Evolutionary conservation across 2,888 invertebrate genomes (phyloP).

Genomic region (Mythimna lalbum): DNA sequence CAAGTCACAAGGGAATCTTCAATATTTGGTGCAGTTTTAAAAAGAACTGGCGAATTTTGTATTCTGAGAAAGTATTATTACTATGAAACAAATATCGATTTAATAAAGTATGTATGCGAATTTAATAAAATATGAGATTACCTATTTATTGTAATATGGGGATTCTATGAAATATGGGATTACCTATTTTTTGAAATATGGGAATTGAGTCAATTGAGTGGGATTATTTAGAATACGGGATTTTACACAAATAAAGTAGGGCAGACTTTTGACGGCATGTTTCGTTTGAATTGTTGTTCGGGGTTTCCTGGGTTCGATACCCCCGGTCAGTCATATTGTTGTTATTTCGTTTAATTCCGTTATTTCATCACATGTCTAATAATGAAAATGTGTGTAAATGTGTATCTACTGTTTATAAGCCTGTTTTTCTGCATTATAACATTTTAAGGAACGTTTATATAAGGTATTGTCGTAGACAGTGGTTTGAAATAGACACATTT

Average conservation of each 20-base stretch:
- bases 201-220: not conserved
- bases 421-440: no score
- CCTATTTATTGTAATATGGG: not conserved
- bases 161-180: not conserved
- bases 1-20: not conserved
- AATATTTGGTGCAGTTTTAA: not conserved
- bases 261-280: not conserved
- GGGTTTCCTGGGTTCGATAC: no score
- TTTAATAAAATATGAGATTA: not conserved
- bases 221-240: no score
- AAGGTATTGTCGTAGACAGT: not conserved
- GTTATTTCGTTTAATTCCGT: no score
- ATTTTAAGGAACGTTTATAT: not conserved
- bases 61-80: not conserved
- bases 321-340: no score
- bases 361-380: no score
- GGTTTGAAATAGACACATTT: not conserved
- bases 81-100: not conserved
- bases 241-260: not conserved
- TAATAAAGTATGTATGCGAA: not conserved
- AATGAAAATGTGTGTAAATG: no score
- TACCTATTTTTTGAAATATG: not conserved
- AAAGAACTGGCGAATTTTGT: not conserved
- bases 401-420: no score
- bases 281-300: not conserved